These are phyloP conservation scores for Triplophysa siluroides DNA, from an alignment of 2,113 vertebrate genomes.

Conservation along the genomic window DNA sequence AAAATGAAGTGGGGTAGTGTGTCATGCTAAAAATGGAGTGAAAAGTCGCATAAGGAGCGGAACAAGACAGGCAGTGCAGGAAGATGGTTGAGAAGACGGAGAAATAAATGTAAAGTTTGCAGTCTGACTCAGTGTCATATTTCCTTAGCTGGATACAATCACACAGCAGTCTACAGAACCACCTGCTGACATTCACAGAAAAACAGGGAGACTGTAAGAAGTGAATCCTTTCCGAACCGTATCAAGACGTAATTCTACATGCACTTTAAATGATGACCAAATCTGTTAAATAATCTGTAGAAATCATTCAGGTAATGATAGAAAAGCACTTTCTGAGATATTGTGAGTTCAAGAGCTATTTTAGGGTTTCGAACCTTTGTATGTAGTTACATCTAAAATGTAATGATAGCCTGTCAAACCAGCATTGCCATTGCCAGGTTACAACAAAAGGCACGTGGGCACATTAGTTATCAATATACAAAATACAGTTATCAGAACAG, in stretches of 20 bases:
- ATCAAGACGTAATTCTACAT: not conserved
- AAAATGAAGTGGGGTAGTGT: slow-evolving; percentile 4
- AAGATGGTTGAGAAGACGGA: not conserved
- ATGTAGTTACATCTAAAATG: not conserved
- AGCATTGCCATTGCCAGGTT: not conserved
- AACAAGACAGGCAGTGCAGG: not conserved
- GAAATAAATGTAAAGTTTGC: not conserved
- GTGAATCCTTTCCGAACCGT: not conserved
- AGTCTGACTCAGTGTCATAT: slow-evolving; percentile 42
- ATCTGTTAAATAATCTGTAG: not conserved
- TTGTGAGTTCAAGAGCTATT: not conserved
- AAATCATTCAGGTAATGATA: not conserved
- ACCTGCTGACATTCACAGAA: slow-evolving; percentile 6
- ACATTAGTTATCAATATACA: not conserved
- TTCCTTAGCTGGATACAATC: slow-evolving; percentile 12
- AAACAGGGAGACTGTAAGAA: not conserved
- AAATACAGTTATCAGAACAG: not conserved
- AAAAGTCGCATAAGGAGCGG: not conserved
- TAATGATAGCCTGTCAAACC: not conserved
- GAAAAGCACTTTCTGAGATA: not conserved
- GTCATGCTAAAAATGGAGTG: not conserved
- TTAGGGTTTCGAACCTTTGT: not conserved
- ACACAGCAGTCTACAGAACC: not conserved
- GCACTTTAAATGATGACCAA: not conserved
- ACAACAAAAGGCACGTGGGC: not conserved